Conservation (phyloP, 2,888 invertebrate species). For the Hipparchia semele region DNA sequence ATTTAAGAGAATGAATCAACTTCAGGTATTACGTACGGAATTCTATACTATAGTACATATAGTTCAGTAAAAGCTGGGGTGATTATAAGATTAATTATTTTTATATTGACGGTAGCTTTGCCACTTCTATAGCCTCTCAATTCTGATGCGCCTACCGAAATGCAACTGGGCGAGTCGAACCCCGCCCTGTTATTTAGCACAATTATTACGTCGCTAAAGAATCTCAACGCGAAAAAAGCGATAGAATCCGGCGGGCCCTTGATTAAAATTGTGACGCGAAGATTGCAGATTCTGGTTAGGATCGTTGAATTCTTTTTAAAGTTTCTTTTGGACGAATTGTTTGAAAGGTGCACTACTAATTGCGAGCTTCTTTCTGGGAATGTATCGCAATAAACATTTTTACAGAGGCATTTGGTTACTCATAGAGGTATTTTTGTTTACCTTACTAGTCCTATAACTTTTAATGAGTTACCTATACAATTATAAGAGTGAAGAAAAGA, state of each 20-base stretch:
- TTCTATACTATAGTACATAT: too few species aligned
- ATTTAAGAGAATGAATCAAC: too few species aligned
- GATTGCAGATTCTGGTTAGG: conserved; percentile 58
- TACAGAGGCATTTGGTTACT: neutral
- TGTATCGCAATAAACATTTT: neutral
- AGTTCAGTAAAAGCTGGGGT: too few species aligned
- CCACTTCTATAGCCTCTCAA: conserved; percentile 28
- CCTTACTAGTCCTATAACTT: too few species aligned
- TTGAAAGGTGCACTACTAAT: conserved; percentile 28
- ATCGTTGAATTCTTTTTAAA: conserved; percentile 33
- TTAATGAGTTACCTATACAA: neutral
- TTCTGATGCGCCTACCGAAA: conserved; percentile 48
- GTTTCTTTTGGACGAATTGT: conserved; percentile 31
- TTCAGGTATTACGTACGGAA: too few species aligned
- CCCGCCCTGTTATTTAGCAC: conserved; percentile 73
- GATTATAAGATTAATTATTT: neutral
- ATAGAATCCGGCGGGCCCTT: conserved; percentile 72
- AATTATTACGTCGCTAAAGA: conserved; percentile 75
- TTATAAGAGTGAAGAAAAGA: neutral
- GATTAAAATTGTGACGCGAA: conserved; percentile 80
- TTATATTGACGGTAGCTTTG: neutral
- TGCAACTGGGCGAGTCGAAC: conserved; percentile 53
- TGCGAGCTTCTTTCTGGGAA: conserved; percentile 14
- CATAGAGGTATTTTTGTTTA: too few species aligned
- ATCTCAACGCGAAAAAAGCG: conserved; percentile 72